These are phyloP conservation scores for Octodon degus DNA, from an alignment of 2,113 vertebrate species.

Conservation along the genomic window DNA sequence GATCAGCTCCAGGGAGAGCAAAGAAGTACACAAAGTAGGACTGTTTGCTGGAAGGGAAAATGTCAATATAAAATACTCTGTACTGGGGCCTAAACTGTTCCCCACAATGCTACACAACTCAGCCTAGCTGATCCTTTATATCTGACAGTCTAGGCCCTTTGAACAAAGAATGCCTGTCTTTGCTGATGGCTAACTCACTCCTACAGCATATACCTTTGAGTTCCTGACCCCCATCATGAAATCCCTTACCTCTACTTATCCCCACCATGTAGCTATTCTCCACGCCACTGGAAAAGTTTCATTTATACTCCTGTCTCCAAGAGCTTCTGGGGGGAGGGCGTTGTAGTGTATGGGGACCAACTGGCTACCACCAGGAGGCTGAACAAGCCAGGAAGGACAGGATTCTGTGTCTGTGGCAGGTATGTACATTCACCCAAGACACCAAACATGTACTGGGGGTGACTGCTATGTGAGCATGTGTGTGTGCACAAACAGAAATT, in stretches of 20 bases:
- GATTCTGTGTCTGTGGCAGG: conserved; percentile 63
- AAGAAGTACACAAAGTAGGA: conserved; percentile 86
- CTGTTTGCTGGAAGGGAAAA: conserved; percentile 87
- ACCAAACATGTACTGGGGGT: background rate
- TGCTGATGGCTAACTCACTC: conserved; percentile 88
- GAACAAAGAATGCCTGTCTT: conserved; percentile 89
- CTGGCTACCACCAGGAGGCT: conserved; percentile 12
- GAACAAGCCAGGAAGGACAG: conserved; percentile 44
- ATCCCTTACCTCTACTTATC: conserved; percentile 92
- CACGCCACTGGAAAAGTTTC: conserved; percentile 46
- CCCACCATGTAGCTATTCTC: background rate
- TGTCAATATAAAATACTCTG: background rate
- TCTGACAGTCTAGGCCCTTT: conserved; percentile 67
- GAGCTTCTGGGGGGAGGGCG: background rate
- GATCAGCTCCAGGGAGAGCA: conserved; percentile 90
- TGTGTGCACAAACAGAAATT: conserved; percentile 63
- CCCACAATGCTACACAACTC: background rate
- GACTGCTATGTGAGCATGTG: conserved; percentile 35
- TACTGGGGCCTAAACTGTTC: background rate
- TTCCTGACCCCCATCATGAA: conserved; percentile 90
- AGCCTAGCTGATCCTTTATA: background rate
- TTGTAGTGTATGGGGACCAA: background rate
- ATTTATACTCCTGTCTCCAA: conserved; percentile 64
- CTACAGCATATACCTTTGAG: conserved; percentile 87
- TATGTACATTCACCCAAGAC: conserved; percentile 36